Base-by-base conservation (phyloP, 2,113 vertebrate genomes). In the Psilopogon haemacephalus region DNA sequence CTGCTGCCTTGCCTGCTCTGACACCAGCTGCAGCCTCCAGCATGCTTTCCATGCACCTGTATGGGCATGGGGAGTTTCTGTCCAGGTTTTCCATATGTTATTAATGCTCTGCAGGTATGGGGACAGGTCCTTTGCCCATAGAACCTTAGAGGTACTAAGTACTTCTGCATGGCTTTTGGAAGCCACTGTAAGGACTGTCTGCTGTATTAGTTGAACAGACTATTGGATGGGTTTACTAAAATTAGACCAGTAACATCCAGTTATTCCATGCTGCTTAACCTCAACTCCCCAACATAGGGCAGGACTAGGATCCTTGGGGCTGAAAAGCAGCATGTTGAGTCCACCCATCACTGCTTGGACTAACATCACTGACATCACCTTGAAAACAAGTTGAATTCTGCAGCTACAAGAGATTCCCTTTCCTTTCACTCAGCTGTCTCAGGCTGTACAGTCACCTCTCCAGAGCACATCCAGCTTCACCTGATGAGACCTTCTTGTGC, bases 341-440 rank as follows among this genome's bases (percentile, higher is more conserved):
- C 33, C 27, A 67, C 54, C 55, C 94, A 48, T 70, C 74, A 38
- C 33, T 75, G 14, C 69, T 55, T 38, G 76, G 32, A 73, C 13
- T 30, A 65, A 76, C 46, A 69, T 6, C 28, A 67, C 28, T 89
- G 46, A 54, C 54, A 55, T 54, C 32, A 55, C 0, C 1, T 67
- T 63, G 9, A 30, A 93, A 94, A 60, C 8, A 37, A 87, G 59
- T 91, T 69, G 73, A 88, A 74, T 76, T 89, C 68, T 83, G 76
- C 65, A 54, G 8, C 35, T 60, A 23, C 2, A 3, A 72, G 86
- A 93, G 54, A 93, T 94, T 88, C 81, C 62, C 64, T 48, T 68
- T 90, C 48, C 73, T 83, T 89, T 89, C 93, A 93, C 30, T 95
- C 94, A 81, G 3, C 65, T 90, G 69, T 94, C 92, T 92, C 62